phyloP scores from a whole-genome alignment of 2,888 invertebrate genomes.

The Tethea ocularis region DNA sequence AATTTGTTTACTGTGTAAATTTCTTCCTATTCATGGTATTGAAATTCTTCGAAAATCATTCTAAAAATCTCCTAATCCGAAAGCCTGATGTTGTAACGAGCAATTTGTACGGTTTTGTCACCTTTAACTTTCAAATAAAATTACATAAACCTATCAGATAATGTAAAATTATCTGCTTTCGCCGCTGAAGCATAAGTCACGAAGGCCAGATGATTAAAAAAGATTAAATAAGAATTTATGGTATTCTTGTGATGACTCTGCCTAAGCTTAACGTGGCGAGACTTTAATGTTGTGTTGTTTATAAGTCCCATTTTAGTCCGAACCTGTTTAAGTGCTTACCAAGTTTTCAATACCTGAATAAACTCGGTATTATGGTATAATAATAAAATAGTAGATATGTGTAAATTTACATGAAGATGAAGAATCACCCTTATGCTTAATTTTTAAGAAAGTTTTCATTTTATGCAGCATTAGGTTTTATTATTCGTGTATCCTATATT shows the following conservation, averaged over 20 bases:
- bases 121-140: slow-evolving; percentile 23
- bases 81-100: slow-evolving; percentile 9
- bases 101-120: slow-evolving; percentile 16
- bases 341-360: too few species aligned
- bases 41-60: too few species aligned
- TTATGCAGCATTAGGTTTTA: too few species aligned
- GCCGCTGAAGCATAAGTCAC: neutral
- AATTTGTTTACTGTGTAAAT: too few species aligned
- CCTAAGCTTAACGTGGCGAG: neutral
- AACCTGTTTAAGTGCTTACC: too few species aligned
- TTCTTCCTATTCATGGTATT: too few species aligned
- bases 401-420: too few species aligned
- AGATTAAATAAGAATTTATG: slow-evolving; percentile 3
- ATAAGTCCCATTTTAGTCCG: neutral
- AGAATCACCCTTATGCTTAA: too few species aligned
- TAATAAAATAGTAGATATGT: too few species aligned
- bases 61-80: slow-evolving; percentile 17
- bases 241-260: slow-evolving; percentile 1
- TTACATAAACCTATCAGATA: slow-evolving; percentile 20
- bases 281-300: neutral
- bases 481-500: too few species aligned
- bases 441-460: too few species aligned
- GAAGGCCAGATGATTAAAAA: neutral
- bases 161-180: slow-evolving; percentile 3
- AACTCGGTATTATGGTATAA: too few species aligned